Evolutionary conservation across 2,797 vertebrate species (phyloP), one percentile per base, ranked within the genome.

Genomic region (Helarctos malayanus): DNA sequence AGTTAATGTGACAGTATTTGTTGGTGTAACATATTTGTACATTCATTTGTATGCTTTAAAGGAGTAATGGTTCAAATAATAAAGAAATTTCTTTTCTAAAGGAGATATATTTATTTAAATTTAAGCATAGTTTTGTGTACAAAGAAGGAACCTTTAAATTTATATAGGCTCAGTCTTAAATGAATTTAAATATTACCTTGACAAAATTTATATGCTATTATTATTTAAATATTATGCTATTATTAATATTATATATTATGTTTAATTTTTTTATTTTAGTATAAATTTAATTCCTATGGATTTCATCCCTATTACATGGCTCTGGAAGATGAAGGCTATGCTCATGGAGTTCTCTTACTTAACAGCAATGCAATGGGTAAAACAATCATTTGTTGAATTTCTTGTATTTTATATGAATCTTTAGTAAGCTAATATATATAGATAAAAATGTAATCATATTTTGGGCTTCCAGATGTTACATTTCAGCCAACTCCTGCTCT

Each of bases 291-390:
- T 98, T 99, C 99, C 88, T 99, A 99, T 7, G 99, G 99, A 81
- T 97, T 99, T 52, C 99, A 99, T 7, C 99, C 99, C 0, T 99
- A 99, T 98, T 99, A 99, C 49, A 99, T 99, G 99, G 99, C 99
- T 73, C 98, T 99, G 52, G 99, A 99, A 98, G 96, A 98, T 47
- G 99, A 99, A 0, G 75, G 89, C 19, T 97, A 99, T 56, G 99
- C 99, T 97, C 99, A 99, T 0, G 99, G 99, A 41, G 99, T 99
- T 93, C 97, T 99, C 63, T 97, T 99, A 69, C 99, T 99, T 2
- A 99, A 99, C 98, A 99, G 99, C 98, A 99, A 99, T 97, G 99
- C 99, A 19, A 99, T 99, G 99, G 99, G 99, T 99, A 98, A 99
- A 98, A 21, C 8, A 47, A 68, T n/a, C 41, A 25, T 75, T 81